A percentile compares a stretch with the other conserved stretches of the same genome.
phyloP scores from a whole-genome alignment of 2,888 invertebrate species.

The Synergus japonicus region DNA sequence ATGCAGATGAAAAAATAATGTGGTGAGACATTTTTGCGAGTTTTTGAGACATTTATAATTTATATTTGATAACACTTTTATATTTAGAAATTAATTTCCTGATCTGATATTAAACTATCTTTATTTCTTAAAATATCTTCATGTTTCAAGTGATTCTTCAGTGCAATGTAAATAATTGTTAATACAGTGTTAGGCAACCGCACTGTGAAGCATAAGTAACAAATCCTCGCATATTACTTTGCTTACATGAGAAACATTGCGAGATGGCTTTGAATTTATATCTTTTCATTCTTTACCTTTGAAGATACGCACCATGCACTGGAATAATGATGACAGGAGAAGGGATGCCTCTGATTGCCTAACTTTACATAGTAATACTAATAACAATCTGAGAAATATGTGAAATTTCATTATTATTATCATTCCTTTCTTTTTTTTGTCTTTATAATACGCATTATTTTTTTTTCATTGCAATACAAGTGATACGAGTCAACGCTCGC shows the following conservation, averaged over 20 bases:
- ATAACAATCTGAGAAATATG: background rate
- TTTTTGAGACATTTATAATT: background rate
- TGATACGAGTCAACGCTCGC: background rate
- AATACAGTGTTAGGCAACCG: slow-evolving; percentile 15
- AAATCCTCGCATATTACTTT: slow-evolving; percentile 16
- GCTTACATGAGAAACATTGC: slow-evolving; percentile 7
- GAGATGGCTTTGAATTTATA: slow-evolving; percentile 34
- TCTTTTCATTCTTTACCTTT: slow-evolving; percentile 30
- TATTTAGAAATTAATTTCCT: background rate
- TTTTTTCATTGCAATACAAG: background rate
- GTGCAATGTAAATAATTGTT: background rate
- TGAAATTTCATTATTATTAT: background rate
- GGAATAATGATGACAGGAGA: slow-evolving; percentile 30
- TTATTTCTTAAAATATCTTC: too few relatives aligned
- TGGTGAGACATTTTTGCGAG: background rate
- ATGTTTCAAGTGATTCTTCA: too few relatives aligned
- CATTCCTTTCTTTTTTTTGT: background rate
- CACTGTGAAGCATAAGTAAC: background rate
- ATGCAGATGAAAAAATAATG: background rate
- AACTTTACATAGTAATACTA: slow-evolving; percentile 8
- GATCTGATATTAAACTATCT: too few relatives aligned
- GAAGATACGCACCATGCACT: slow-evolving; percentile 28
- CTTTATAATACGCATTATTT: background rate
- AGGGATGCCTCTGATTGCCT: slow-evolving; percentile 9
- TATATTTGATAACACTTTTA: background rate